Base-by-base conservation (phyloP, 2,113 vertebrate species). In the Ophiodon elongatus region DNA sequence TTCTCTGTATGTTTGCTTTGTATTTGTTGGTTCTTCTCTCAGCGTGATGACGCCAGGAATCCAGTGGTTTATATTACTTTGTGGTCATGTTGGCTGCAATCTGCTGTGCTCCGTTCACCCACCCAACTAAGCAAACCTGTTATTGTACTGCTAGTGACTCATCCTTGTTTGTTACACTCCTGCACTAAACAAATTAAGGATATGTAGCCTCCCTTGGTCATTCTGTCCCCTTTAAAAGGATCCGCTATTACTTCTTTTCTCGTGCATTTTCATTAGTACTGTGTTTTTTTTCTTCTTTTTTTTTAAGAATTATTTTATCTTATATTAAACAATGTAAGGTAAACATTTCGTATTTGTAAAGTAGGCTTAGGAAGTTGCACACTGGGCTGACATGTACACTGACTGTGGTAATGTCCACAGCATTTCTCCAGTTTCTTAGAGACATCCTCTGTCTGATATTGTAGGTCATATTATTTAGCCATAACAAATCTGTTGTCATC, bases 141-240 rank as follows among this genome's bases (percentile, higher is more conserved):
- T 80, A 23, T 86, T 85, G 86, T 93, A 88, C 82, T 88, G 71
- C 88, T 91, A 87, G 91, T 91, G 90, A 92, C 80, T 92, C 90
- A 73, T 94, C 90, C 91, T 92, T 91, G 86, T 92, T 94, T 93
- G 91, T 93, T 94, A 90, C 87, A 92, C 91, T 92, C 91, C 88
- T 91, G 92, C 92, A 94, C 92, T 92, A 93, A 92, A 92, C 91
- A 89, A 92, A 85, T 79, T 78, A 93, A 93, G 91, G 91, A 90
- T 91, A 92, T 91, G 92, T 94, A 93, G 91, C 91, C 47, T 79
- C 70, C 91, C 83, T 77, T 78, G 73, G 47, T 85, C 81, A 63
- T 82, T 85, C 60, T 70, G 83, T 86, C 76, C 75, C 65, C 66
- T 27, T 57, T 57, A 81, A 85, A 90, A 84, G 57, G 60, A 85